Evolutionary conservation across 1,140 invertebrate species (phyloP).

Genomic region (Chrysomallon squamiferum): DNA sequence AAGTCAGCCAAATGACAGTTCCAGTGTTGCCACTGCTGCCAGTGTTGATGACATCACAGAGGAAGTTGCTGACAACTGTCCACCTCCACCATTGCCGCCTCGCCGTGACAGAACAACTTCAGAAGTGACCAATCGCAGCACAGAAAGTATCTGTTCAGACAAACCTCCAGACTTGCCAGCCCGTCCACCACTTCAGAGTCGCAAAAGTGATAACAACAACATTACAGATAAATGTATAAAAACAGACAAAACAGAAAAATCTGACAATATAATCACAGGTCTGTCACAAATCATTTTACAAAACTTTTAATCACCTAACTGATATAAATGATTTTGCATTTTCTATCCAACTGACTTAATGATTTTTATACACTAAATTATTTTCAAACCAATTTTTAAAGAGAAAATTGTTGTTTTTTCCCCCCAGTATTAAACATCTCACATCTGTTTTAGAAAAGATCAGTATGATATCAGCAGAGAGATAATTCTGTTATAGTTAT

Average conservation of each 20-base stretch:
- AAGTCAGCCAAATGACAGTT: constrained; percentile 13
- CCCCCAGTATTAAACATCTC: no score
- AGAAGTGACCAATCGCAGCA: constrained; percentile 15
- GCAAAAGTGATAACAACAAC: constrained; percentile 18
- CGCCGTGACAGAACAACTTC: constrained; percentile 19
- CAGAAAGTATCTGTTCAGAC: constrained; percentile 2
- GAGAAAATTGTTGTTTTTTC: no score
- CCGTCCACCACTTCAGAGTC: constrained; percentile 16
- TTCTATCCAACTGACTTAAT: no score
- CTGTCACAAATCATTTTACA: no score
- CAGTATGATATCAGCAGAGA: no score
- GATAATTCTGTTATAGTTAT: no score
- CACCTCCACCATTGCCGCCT: constrained; percentile 26
- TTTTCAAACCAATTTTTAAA: no score
- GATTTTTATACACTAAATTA: no score
- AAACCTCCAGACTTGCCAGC: constrained; percentile 32
- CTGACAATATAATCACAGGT: constrained; percentile 10
- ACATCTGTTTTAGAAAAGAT: no score
- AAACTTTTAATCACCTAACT: no score
- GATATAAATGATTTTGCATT: no score
- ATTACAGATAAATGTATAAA: constrained; percentile 18
- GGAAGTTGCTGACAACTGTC: constrained; percentile 13
- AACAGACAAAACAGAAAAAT: constrained; percentile 23
- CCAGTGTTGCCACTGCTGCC: constrained; percentile 12
- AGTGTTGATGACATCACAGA: constrained; percentile 27